Evolutionary conservation across 1,140 invertebrate species (phyloP).

Genomic region (Anastatus disparis): DNA sequence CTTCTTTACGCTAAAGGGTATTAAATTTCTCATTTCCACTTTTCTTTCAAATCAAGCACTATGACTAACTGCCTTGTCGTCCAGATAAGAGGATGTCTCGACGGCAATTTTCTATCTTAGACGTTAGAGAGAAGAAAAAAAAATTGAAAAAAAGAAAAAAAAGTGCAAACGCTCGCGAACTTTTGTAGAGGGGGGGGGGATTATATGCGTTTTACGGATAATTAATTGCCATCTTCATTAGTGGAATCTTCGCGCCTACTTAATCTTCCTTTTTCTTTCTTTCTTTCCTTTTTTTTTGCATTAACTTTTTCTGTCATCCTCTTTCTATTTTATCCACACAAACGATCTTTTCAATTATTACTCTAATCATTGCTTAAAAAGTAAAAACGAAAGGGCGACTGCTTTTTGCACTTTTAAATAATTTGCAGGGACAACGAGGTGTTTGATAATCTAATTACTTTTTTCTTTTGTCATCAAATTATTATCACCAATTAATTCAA

Average conservation of each 20-base stretch:
- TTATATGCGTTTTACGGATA: neutral
- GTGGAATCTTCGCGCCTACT: neutral
- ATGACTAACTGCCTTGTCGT: neutral
- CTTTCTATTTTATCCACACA: neutral
- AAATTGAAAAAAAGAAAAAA: too few species aligned
- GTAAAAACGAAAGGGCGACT: too few species aligned
- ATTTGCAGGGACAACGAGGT: too few species aligned
- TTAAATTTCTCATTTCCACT: too few species aligned
- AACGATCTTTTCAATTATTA: constrained; percentile 33
- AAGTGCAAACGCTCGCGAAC: neutral
- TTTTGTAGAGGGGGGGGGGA: neutral
- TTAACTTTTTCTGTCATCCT: too few species aligned
- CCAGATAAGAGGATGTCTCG: neutral
- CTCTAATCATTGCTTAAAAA: constrained; percentile 21
- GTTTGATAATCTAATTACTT: too few species aligned
- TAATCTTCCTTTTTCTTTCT: constrained; percentile 24
- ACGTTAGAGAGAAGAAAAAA: neutral
- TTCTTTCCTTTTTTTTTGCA: neutral
- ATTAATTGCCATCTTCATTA: constrained; percentile 35
- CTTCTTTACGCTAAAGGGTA: neutral
- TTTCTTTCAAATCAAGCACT: neutral
- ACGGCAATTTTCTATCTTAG: neutral
- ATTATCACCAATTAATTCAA: too few species aligned
- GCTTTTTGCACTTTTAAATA: too few species aligned
- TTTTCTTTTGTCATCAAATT: too few species aligned